Base-by-base conservation (phyloP, 2,888 invertebrate species). In the Conus canariensis region DNA sequence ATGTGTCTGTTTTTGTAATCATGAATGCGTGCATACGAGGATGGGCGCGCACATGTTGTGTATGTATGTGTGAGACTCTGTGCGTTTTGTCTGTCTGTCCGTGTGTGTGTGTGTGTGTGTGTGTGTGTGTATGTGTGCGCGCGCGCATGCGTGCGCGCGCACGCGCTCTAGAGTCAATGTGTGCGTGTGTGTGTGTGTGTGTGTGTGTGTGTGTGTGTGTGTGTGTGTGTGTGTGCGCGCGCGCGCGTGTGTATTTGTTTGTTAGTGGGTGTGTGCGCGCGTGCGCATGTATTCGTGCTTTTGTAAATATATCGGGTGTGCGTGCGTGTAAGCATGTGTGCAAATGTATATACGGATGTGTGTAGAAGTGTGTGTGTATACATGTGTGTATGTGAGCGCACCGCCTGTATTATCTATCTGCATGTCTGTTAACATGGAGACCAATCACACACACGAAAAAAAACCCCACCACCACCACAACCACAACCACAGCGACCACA, bases 121-220 rank as follows among this genome's bases (percentile, higher is more conserved):
- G 83, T 58, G 58, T 83, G 58, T 58, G 58, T 83, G 58, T 56
- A 22, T 58, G 83, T 58, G 58, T 58, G 83, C 58, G 58, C 5
- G 58, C n/a, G 58, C 22, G 83, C 22, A 22, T 58, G 16, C 22
- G 83, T 58, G 22, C 22, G 83, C 58, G 83, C 22, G 83, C 58
- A 58, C 6, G 83, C 8, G 58, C 58, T 16, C 58, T 1, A 14
- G 60, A 14, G 60, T 64, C 12, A 0, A 16, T 64, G 60, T 64
- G 60, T 64, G 60, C 3, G 83, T 22, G 83, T 83, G 83, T 58
- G 83, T 83, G 83, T 83, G 83, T 83, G 83, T 83, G 83, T 83
- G 58, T 58, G 59, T 83, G 83, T 58, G 58, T 83, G 83, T 58
- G 83, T 10, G 58, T 22, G 83, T 10, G 83, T 58, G 58, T 58